phyloP scores from a whole-genome alignment of 2,888 invertebrate genomes.

The Ormyrus thymus region DNA sequence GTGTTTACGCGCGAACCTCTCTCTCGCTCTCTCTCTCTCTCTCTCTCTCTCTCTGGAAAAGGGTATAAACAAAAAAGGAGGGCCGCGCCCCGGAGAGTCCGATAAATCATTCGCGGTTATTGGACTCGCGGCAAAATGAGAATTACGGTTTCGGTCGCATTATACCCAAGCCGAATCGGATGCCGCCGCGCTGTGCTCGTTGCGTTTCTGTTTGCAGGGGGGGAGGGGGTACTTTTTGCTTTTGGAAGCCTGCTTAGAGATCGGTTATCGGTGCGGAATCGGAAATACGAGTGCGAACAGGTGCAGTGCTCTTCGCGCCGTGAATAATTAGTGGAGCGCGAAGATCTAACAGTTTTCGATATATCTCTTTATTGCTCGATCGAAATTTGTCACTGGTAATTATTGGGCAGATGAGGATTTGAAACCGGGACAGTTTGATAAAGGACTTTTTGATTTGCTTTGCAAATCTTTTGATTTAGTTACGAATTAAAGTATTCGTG shows the following conservation, averaged over 20 bases:
- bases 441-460: too few relatives aligned
- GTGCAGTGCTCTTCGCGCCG: too few relatives aligned
- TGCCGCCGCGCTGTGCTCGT: not conserved
- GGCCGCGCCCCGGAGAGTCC: conserved; percentile 7
- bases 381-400: too few relatives aligned
- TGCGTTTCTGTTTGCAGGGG: conserved; percentile 26
- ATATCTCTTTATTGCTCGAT: too few relatives aligned
- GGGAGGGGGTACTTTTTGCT: not conserved
- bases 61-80: conserved; percentile 21
- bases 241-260: not conserved
- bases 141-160: conserved; percentile 34
- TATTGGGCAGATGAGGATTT: too few relatives aligned
- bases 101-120: conserved; percentile 51
- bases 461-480: too few relatives aligned
- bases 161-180: conserved; percentile 1
- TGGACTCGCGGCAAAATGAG: conserved; percentile 34
- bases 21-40: not conserved
- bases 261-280: not conserved
- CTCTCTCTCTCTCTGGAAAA: conserved; percentile 5
- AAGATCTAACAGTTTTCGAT: too few relatives aligned
- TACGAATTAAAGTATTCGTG: too few relatives aligned
- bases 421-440: too few relatives aligned
- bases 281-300: not conserved
- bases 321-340: too few relatives aligned
- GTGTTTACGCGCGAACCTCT: not conserved